phyloP scores from a whole-genome alignment of 1,140 invertebrate species.

The Polypedilum pembai region DNA sequence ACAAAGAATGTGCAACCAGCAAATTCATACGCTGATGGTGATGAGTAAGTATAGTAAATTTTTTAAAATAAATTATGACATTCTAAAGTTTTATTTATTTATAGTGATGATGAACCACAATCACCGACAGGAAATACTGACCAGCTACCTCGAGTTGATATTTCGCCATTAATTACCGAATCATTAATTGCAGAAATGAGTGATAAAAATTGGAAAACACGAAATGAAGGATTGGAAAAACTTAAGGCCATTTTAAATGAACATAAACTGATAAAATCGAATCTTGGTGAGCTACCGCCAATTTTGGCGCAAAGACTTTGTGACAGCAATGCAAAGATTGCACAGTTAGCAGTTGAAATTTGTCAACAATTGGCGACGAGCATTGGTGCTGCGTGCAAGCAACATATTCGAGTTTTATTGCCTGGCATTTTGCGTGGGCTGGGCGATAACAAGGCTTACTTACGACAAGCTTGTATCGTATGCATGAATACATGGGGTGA shows the following conservation, averaged over 20 bases:
- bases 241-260: conserved; percentile 55
- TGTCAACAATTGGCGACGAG: conserved; percentile 70
- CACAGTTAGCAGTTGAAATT: conserved; percentile 70
- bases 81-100: conserved; percentile 47
- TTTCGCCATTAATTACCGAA: conserved; percentile 78
- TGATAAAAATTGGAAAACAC: conserved; percentile 92
- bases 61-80: conserved; percentile 40
- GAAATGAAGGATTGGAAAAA: conserved; percentile 42
- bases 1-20: conserved; percentile 40
- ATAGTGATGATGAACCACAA: conserved; percentile 48
- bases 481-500: conserved; percentile 79
- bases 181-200: conserved; percentile 69
- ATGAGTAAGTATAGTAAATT: conserved; percentile 22
- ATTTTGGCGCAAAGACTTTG: conserved; percentile 65
- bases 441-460: conserved; percentile 62
- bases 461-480: conserved; percentile 66
- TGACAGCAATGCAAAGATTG: conserved; percentile 88
- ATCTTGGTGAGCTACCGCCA: conserved; percentile 74
- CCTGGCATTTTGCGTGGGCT: conserved; percentile 72
- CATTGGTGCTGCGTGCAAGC: conserved; percentile 73
- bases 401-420: conserved; percentile 70
- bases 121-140: conserved; percentile 55
- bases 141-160: conserved; percentile 67
- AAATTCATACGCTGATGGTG: conserved; percentile 29
- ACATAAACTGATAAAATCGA: conserved; percentile 70